These are phyloP conservation scores for Acyrthosiphon pisum DNA, from an alignment of 1,140 invertebrate species.

Conservation along the genomic window DNA sequence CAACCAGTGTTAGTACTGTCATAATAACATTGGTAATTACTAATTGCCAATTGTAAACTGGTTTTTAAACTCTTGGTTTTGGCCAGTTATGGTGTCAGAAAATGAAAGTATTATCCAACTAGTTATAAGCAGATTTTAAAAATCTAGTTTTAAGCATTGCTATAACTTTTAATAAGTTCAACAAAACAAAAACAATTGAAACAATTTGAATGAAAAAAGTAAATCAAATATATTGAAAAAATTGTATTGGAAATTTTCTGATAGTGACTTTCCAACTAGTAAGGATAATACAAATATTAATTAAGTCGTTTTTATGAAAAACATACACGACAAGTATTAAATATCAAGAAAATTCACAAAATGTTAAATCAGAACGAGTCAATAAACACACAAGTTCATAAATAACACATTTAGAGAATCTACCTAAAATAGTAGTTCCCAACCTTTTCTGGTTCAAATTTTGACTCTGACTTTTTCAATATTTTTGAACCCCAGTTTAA, in stretches of 20 bases:
- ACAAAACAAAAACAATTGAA: not conserved
- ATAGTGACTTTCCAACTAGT: not conserved
- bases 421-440: conserved; percentile 56
- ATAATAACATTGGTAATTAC: not conserved
- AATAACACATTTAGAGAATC: conserved; percentile 46
- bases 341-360: conserved; percentile 8
- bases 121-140: not conserved
- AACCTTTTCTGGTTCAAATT: conserved; percentile 54
- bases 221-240: not conserved
- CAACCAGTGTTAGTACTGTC: not conserved
- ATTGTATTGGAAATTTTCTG: not conserved
- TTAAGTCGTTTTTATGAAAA: not conserved
- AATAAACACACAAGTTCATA: conserved; percentile 23
- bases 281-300: not conserved
- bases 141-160: not conserved
- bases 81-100: not conserved
- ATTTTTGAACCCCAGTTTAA: conserved; percentile 46
- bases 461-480: conserved; percentile 45
- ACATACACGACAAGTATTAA: conserved; percentile 10
- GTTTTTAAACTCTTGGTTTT: not conserved
- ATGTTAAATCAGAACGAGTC: not conserved
- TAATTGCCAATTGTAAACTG: not conserved
- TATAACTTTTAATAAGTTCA: not conserved
- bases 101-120: not conserved
- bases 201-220: not conserved